phyloP scores from a whole-genome alignment of 2,888 invertebrate species.

The Plutella xylostella region DNA sequence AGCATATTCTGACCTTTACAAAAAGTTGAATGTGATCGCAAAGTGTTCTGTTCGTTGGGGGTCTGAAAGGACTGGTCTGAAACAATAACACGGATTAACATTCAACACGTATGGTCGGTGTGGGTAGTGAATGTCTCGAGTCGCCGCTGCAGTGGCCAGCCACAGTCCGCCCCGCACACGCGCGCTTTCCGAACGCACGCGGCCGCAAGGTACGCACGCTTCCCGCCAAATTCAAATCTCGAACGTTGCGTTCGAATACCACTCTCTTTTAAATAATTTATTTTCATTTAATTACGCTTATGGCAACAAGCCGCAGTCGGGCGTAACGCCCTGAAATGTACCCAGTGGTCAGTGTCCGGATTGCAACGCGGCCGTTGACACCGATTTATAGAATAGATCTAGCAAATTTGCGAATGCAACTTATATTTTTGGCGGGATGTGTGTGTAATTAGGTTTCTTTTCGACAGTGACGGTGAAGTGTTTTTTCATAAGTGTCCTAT shows the following conservation, averaged over 20 bases:
- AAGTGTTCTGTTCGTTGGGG: constrained; percentile 18
- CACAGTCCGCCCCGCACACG: constrained; percentile 53
- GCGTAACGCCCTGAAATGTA: constrained; percentile 47
- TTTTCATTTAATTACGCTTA: constrained; percentile 35
- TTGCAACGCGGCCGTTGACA: constrained; percentile 60
- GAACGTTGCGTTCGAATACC: constrained; percentile 34
- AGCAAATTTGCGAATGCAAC: constrained; percentile 28
- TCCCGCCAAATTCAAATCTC: constrained; percentile 59
- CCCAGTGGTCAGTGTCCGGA: constrained; percentile 46
- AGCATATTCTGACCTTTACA: too few species aligned
- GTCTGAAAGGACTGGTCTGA: constrained; percentile 32
- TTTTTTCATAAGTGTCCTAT: constrained; percentile 38
- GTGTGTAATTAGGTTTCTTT: constrained; percentile 42
- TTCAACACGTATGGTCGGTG: constrained; percentile 47
- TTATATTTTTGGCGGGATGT: constrained; percentile 48
- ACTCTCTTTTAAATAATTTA: constrained; percentile 28
- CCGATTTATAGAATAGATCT: constrained; percentile 36
- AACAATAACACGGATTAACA: constrained; percentile 50
- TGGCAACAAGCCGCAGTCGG: constrained; percentile 40
- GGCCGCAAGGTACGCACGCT: constrained; percentile 50
- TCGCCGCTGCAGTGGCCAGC: constrained; percentile 41
- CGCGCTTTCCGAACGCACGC: constrained; percentile 47
- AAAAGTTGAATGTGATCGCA: too few species aligned
- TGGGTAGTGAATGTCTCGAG: constrained; percentile 42
- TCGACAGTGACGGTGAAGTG: constrained; percentile 49